Percentiles rank a stretch among this genome's conserved stretches.
These are phyloP conservation scores for Astur gentilis DNA, from an alignment of 2,113 vertebrate species.

Conservation along the genomic window DNA sequence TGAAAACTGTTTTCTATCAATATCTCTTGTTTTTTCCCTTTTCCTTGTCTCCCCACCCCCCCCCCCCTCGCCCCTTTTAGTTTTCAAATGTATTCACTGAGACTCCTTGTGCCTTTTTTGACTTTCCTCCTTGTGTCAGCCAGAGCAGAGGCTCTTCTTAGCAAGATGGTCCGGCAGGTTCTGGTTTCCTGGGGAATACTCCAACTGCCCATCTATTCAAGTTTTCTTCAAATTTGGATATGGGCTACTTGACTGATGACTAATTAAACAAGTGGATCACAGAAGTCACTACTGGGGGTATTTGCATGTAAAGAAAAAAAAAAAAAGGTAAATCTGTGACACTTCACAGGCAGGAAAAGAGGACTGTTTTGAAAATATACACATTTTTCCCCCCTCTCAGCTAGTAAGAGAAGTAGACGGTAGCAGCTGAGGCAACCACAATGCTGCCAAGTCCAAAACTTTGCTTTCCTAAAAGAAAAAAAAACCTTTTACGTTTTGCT, in stretches of 20 bases:
- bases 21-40: background rate
- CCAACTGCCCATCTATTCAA: background rate
- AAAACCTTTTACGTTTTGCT: background rate
- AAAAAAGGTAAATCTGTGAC: background rate
- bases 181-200: background rate
- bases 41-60: background rate
- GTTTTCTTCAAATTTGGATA: background rate
- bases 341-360: background rate
- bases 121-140: background rate
- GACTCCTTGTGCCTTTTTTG: background rate
- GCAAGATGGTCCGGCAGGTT: background rate
- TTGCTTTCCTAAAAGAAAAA: background rate
- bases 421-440: background rate
- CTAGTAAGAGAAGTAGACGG: background rate
- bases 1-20: conserved; percentile 42
- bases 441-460: background rate
- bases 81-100: background rate
- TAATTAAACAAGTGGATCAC: background rate
- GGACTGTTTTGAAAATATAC: background rate
- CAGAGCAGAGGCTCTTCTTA: background rate
- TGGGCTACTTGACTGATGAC: background rate
- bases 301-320: background rate
- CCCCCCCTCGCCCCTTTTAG: background rate
- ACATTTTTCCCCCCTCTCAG: background rate
- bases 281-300: background rate